Evolutionary conservation across 2,888 invertebrate genomes (phyloP), one percentile per base, ranked within the genome.

Genomic region (Diarsia mendica): DNA sequence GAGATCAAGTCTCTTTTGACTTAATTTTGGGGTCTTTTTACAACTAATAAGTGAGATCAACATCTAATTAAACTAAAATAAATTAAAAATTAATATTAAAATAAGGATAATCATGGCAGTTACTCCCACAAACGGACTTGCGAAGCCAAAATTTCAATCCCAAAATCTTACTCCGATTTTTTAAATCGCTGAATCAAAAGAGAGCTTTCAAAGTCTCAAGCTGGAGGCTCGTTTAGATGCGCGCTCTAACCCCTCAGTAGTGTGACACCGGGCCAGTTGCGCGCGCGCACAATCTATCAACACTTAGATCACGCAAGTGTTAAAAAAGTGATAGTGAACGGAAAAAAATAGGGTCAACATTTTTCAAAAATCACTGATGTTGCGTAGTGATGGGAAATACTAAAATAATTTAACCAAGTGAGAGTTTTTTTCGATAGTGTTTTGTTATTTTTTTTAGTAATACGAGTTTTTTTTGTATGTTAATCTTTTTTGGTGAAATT

Each of bases 261-360:
- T 86, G 87, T 78, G 79, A 83, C 83, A 67, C 82, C 76, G 73
- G 79, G 77, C 68, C 67, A 70, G 67, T 53, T 70, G 76, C 86
- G 89, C 89, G 87, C 85, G 87, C 86, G 85, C 86, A 76, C 74
- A 76, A 72, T 75, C 70, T 63, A 75, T 69, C 77, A 77, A 68
- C 82, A 75, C 67, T 77, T 83, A 77, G 85, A 85, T 81, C 78
- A 75, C 55, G 67, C 44, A 77, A 69, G 79, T 84, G 86, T 80
- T 80, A n/a, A 61, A 88, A 75, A 86, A 88, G 87, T 88, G 85
- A 87, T 70, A 88, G 87, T 86, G 74, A 75, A 64, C 44, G 23
- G 18, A 64, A 67, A 75, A 78, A n/a, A n/a, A n/a, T n/a, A n/a
- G n/a, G n/a, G n/a, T n/a, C n/a, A n/a, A n/a, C n/a, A n/a, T n/a